These are phyloP conservation scores for Eurytoma californica DNA, from an alignment of 2,888 invertebrate genomes.

Conservation along the genomic window DNA sequence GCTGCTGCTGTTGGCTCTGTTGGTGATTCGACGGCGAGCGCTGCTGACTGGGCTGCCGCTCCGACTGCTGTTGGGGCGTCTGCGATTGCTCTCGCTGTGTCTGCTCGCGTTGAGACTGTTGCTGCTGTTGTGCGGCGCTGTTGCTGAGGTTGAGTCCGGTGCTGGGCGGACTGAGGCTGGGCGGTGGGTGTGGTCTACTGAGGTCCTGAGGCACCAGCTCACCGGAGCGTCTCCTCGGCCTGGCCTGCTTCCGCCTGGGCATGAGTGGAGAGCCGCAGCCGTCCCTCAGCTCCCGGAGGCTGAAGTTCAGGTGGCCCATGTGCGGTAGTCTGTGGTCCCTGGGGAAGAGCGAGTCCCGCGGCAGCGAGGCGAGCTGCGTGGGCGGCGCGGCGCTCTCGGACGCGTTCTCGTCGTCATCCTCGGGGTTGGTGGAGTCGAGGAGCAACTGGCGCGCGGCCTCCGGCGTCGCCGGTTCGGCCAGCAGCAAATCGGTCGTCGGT, in stretches of 20 bases:
- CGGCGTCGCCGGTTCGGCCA: constrained; percentile 78
- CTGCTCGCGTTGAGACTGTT: constrained; percentile 36
- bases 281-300: constrained; percentile 72
- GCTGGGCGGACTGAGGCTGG: constrained; percentile 41
- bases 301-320: constrained; percentile 65
- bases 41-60: constrained; percentile 47
- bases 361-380: constrained; percentile 60
- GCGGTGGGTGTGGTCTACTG: constrained; percentile 72
- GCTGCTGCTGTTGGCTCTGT: constrained; percentile 57
- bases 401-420: constrained; percentile 64
- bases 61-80: constrained; percentile 54
- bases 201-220: constrained; percentile 83
- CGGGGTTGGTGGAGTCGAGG: constrained; percentile 58
- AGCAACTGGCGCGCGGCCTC: constrained; percentile 70
- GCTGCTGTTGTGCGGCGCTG: constrained; percentile 51
- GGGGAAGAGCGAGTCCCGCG: constrained; percentile 24
- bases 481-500: constrained; percentile 71
- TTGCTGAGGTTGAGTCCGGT: constrained; percentile 30
- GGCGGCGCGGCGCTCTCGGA: constrained; percentile 73
- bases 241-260: constrained; percentile 89
- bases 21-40: constrained; percentile 50
- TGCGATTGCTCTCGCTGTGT: constrained; percentile 51
- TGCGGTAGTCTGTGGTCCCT: constrained; percentile 74
- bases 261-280: constrained; percentile 83
- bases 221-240: constrained; percentile 89